A percentile compares a stretch with the other conserved stretches of the same genome.
phyloP scores from a whole-genome alignment of 2,888 invertebrate species.

The Galerucella nymphaeae region DNA sequence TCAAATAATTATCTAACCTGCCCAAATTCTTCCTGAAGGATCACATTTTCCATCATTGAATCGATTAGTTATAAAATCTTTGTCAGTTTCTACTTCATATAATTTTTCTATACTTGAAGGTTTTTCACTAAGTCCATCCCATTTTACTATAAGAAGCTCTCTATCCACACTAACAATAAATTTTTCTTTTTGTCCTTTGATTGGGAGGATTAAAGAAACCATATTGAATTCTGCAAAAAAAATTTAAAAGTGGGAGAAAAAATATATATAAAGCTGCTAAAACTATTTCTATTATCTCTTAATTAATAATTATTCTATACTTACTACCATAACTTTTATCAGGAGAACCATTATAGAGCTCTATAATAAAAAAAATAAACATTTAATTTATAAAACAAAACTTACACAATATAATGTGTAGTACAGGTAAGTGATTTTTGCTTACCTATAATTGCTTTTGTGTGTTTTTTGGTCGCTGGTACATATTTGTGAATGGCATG shows the following conservation, averaged over 20 bases:
- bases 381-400: too few species aligned
- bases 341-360: neutral
- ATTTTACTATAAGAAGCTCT: constrained; percentile 70
- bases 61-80: constrained; percentile 67
- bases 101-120: constrained; percentile 67
- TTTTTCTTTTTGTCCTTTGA: constrained; percentile 70
- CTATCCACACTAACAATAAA: constrained; percentile 74
- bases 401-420: too few species aligned
- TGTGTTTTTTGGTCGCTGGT: constrained; percentile 52
- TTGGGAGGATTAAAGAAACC: constrained; percentile 39
- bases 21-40: constrained; percentile 76
- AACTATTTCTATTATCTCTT: too few species aligned
- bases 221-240: constrained; percentile 8
- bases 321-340: neutral
- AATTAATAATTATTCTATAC: neutral
- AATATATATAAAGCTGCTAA: neutral
- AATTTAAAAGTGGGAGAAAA: neutral
- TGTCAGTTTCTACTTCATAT: constrained; percentile 70
- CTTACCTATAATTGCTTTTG: constrained; percentile 54
- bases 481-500: constrained; percentile 54
- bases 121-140: constrained; percentile 72
- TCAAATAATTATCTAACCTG: constrained; percentile 47
- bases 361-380: neutral
- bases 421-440: neutral
- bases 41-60: constrained; percentile 87